These are phyloP conservation scores for Uloborus plumipes DNA, from an alignment of 2,888 invertebrate species.

Conservation along the genomic window DNA sequence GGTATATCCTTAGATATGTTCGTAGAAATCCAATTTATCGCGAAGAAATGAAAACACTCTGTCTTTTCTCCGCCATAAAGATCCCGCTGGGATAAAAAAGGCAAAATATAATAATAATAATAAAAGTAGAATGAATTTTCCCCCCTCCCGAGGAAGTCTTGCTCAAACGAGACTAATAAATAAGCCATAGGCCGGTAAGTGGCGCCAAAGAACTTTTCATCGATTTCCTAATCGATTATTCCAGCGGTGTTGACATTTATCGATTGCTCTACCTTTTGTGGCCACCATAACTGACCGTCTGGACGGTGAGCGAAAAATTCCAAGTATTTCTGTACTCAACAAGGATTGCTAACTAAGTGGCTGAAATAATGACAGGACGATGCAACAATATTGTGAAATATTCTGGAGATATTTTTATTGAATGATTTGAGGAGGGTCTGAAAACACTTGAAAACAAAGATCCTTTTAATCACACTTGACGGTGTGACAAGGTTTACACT, in stretches of 20 bases:
- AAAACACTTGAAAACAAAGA: too few relatives aligned
- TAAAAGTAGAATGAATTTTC: slow-evolving; percentile 32
- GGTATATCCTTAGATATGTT: too few relatives aligned
- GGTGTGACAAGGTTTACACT: too few relatives aligned
- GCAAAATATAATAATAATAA: too few relatives aligned
- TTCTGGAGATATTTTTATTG: too few relatives aligned
- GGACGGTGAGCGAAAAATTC: not conserved
- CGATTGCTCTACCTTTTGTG: slow-evolving; percentile 47
- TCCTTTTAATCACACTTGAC: too few relatives aligned
- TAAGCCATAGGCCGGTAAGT: slow-evolving; percentile 62
- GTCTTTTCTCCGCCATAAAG: slow-evolving; percentile 15
- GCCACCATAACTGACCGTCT: not conserved
- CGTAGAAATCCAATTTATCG: too few relatives aligned
- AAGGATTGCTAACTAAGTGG: too few relatives aligned
- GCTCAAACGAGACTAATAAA: slow-evolving; percentile 58
- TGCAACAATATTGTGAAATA: too few relatives aligned
- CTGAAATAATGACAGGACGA: too few relatives aligned
- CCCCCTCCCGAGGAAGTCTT: slow-evolving; percentile 12
- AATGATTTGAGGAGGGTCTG: too few relatives aligned
- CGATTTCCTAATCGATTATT: slow-evolving; percentile 58
- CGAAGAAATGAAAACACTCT: too few relatives aligned
- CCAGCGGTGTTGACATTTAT: slow-evolving; percentile 43
- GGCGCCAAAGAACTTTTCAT: slow-evolving; percentile 57
- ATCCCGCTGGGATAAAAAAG: slow-evolving; percentile 12
- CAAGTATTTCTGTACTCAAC: not conserved